Percentiles rank a stretch among this genome's conserved stretches.
Conservation (phyloP, 2,113 vertebrate species). For the Atlantisia rogersi region DNA sequence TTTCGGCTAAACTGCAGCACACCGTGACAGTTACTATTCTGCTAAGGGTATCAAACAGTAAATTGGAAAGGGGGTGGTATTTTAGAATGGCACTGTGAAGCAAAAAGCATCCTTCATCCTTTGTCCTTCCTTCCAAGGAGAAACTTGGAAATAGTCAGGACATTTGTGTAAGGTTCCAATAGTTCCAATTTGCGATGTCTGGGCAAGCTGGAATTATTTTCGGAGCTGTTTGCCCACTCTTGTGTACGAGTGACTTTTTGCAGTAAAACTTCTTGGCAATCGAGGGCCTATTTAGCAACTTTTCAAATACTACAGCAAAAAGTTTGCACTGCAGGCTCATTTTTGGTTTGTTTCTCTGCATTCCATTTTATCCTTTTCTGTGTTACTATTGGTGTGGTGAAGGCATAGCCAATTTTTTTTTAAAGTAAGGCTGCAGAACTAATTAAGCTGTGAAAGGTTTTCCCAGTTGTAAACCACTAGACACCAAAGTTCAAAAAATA, state of each 20-base stretch:
- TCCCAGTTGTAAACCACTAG: slow-evolving; percentile 81
- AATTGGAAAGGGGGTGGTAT: slow-evolving; percentile 46
- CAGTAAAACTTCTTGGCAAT: slow-evolving; percentile 79
- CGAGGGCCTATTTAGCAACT: slow-evolving; percentile 76
- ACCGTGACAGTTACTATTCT: neutral
- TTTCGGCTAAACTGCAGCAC: neutral
- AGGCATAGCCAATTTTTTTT: slow-evolving; percentile 73
- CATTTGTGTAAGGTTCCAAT: slow-evolving; percentile 68
- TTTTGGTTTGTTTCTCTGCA: slow-evolving; percentile 51
- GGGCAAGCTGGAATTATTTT: slow-evolving; percentile 75
- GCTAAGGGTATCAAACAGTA: slow-evolving; percentile 22
- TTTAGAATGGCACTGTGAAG: slow-evolving; percentile 37
- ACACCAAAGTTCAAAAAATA: slow-evolving; percentile 84
- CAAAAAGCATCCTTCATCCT: slow-evolving; percentile 41
- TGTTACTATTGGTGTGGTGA: slow-evolving; percentile 64
- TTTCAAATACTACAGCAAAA: slow-evolving; percentile 77
- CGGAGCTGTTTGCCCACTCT: slow-evolving; percentile 75
- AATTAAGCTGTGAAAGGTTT: slow-evolving; percentile 83
- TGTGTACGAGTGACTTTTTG: slow-evolving; percentile 73
- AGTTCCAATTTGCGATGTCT: slow-evolving; percentile 72
- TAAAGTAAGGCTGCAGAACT: slow-evolving; percentile 76
- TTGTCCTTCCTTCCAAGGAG: slow-evolving; percentile 62
- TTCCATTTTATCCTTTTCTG: slow-evolving; percentile 38
- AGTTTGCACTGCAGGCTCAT: slow-evolving; percentile 67
- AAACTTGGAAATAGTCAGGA: slow-evolving; percentile 69